Evolutionary conservation across 2,113 vertebrate genomes (phyloP).

Genomic region (Oreochromis spilurus): DNA sequence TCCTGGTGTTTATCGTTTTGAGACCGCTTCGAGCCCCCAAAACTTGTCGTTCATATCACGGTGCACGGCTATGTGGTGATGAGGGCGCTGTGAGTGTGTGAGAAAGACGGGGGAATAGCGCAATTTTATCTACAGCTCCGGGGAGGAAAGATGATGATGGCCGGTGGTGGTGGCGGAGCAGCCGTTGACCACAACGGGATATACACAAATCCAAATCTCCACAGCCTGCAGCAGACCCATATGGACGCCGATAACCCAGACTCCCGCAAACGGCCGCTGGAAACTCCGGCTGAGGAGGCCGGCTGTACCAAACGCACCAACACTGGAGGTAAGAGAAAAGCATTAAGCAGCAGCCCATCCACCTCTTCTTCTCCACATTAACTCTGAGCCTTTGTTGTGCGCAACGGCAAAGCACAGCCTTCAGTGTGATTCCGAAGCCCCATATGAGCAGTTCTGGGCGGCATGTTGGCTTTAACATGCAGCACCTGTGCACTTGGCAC

Average conservation of each 20-base stretch:
- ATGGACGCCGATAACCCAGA: constrained; percentile 81
- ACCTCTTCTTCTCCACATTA: background rate
- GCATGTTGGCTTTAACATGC: background rate
- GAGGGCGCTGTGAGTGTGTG: constrained; percentile 26
- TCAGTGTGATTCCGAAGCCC: background rate
- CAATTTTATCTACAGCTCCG: constrained; percentile 42
- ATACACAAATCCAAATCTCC: constrained; percentile 60
- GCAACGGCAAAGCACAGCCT: background rate
- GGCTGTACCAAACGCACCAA: constrained; percentile 85
- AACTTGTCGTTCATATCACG: constrained; percentile 42
- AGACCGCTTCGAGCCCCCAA: constrained; percentile 7
- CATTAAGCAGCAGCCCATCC: background rate
- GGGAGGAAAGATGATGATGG: constrained; percentile 69
- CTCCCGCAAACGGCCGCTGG: constrained; percentile 82
- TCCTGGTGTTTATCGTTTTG: constrained; percentile 38
- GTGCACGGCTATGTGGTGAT: constrained; percentile 29
- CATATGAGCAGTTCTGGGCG: background rate
- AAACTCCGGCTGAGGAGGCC: constrained; percentile 81
- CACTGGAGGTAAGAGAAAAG: constrained; percentile 76
- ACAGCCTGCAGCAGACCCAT: constrained; percentile 70
- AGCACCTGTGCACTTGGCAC: constrained; percentile 49
- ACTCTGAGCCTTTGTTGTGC: background rate
- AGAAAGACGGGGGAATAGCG: constrained; percentile 13
- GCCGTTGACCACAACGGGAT: constrained; percentile 76
- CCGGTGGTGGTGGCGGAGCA: constrained; percentile 58